These are phyloP conservation scores for Drosophila histrio DNA, from an alignment of 2,888 invertebrate genomes.

Conservation along the genomic window DNA sequence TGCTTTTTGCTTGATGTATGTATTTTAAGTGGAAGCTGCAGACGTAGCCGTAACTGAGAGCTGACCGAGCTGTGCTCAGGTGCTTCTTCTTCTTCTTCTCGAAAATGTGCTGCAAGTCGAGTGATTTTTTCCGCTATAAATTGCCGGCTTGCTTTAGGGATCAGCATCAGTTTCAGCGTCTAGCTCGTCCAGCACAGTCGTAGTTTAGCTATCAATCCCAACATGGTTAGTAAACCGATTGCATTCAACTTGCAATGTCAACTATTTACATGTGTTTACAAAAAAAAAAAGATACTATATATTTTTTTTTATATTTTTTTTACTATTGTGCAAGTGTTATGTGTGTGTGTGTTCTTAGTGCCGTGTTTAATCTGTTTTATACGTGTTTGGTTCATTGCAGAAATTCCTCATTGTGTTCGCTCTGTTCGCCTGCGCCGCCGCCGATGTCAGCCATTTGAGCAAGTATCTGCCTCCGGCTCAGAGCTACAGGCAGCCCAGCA, in stretches of 20 bases:
- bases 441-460: constrained; percentile 83
- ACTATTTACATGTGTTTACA: neutral
- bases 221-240: constrained; percentile 74
- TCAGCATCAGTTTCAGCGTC: constrained; percentile 83
- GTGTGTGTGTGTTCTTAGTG: neutral
- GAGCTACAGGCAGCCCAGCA: constrained; percentile 55
- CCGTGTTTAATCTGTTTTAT: constrained; percentile 24
- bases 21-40: constrained; percentile 57
- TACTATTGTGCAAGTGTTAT: constrained; percentile 24
- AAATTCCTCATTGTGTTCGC: constrained; percentile 81
- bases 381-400: constrained; percentile 60
- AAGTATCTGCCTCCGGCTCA: constrained; percentile 75
- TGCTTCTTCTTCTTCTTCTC: constrained; percentile 33
- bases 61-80: neutral
- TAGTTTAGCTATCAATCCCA: constrained; percentile 52
- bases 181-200: constrained; percentile 79
- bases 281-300: neutral
- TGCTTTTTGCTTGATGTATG: constrained; percentile 36
- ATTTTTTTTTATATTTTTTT: constrained; percentile 7
- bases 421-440: constrained; percentile 77
- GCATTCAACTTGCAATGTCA: neutral
- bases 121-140: constrained; percentile 79
- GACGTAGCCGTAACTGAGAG: constrained; percentile 15
- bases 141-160: constrained; percentile 72
- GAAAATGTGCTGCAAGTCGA: constrained; percentile 55